Base-by-base conservation (phyloP, 92 coral and sea anemone genomes). In the Actinostola sp. region DNA sequence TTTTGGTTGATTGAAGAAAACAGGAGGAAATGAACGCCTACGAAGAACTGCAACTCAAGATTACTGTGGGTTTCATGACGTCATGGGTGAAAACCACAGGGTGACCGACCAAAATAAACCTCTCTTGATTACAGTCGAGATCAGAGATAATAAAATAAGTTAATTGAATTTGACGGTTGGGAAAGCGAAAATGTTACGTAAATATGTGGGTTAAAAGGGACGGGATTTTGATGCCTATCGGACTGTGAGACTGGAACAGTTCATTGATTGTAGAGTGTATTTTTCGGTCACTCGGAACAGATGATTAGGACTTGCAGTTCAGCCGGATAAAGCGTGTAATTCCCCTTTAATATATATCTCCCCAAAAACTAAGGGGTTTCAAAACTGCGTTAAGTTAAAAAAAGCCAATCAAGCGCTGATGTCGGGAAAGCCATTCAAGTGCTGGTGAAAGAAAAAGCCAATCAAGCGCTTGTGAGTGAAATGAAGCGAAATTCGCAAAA, bases 21-120 rank as follows among this genome's bases (percentile, higher is more conserved):
- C 66, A 61, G 38, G 66, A 61, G 66, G 66, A 61, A 61, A 61
- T 61, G 28, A 1, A 61, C 66, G 66, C 66, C 66, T 61, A 61
- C n/a, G n/a, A n/a, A n/a, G n/a, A n/a, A n/a, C n/a, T n/a, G n/a
- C 66, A 43, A n/a, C 38, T 61, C 38, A n/a, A 20, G 38, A 61
- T 39, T 34, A 16, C 34, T 61, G 66, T 61, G 66, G 66, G 42
- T 19, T 61, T 28, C 11, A 16, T 61, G 66, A 61, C 66, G 66
- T 61, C 30, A 33, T 11, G 39, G 19, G 43, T n/a, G 19, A 27
- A n/a, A n/a, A n/a, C 52, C 70, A 64, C 70, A 64, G 70, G 70
- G 54, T 41, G 70, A 64, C 70, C 70, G 17, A 4, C 2, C 30
- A 6, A 13, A 46, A 46, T 46, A 46, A 19, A 46, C 7, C 23